phyloP scores from a whole-genome alignment of 1,140 invertebrate genomes.

The Polypedilum pembai region DNA sequence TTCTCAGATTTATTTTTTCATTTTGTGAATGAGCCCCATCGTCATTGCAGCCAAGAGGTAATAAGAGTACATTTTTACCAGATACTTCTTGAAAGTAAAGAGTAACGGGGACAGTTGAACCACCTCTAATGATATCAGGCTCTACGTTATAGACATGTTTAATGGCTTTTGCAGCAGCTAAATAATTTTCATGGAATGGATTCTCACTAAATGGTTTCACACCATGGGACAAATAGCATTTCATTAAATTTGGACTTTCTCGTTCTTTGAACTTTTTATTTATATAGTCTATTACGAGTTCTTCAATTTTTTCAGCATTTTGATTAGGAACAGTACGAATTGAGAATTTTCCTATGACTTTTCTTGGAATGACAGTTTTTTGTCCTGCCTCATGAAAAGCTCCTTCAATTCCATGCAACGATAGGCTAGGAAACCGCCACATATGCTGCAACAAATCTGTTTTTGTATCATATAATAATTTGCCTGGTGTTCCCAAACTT shows the following conservation, averaged over 20 bases:
- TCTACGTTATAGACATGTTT: slow-evolving; percentile 85
- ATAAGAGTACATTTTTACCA: slow-evolving; percentile 83
- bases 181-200: slow-evolving; percentile 84
- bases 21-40: slow-evolving; percentile 98
- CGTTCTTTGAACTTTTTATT: slow-evolving; percentile 61
- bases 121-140: slow-evolving; percentile 93
- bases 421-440: slow-evolving; percentile 84
- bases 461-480: slow-evolving; percentile 71
- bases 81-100: slow-evolving; percentile 83
- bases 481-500: slow-evolving; percentile 58
- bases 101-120: slow-evolving; percentile 92
- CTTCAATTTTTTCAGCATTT: slow-evolving; percentile 65
- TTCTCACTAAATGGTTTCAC: slow-evolving; percentile 87
- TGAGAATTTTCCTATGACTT: slow-evolving; percentile 94
- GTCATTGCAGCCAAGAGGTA: slow-evolving; percentile 86
- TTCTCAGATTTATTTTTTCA: slow-evolving; percentile 87
- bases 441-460: slow-evolving; percentile 74
- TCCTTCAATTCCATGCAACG: slow-evolving; percentile 79
- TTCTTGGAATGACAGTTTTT: slow-evolving; percentile 93
- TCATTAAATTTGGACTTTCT: slow-evolving; percentile 79
- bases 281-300: slow-evolving; percentile 67
- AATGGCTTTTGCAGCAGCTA: slow-evolving; percentile 78
- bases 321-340: slow-evolving; percentile 91
- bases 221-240: slow-evolving; percentile 66
- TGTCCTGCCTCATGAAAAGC: slow-evolving; percentile 85